A percentile compares a stretch with the other conserved stretches of the same genome.
These are phyloP conservation scores for Mechanitis mazaeus DNA, from an alignment of 2,888 invertebrate genomes.

Conservation along the genomic window DNA sequence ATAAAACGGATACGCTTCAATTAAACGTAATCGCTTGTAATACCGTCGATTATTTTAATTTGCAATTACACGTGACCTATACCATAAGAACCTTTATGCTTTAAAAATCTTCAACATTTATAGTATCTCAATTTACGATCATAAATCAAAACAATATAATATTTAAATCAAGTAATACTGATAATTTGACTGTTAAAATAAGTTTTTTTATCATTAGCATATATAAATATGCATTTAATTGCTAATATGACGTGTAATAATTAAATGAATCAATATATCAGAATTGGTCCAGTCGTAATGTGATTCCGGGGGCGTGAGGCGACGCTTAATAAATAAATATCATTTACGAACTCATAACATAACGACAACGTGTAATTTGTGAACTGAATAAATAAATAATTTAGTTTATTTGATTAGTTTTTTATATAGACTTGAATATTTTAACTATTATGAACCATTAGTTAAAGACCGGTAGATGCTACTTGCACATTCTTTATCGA, in stretches of 20 bases:
- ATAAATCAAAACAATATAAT: not conserved
- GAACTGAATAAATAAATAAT: conserved; percentile 28
- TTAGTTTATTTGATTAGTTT: conserved; percentile 16
- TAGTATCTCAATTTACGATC: conserved; percentile 6
- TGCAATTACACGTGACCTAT: conserved; percentile 46
- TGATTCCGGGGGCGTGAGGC: conserved; percentile 28
- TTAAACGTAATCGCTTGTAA: conserved; percentile 26
- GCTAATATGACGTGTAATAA: conserved; percentile 8
- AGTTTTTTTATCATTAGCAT: conserved; percentile 5
- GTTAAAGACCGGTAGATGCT: not conserved
- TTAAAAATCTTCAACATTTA: conserved; percentile 20
- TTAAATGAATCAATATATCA: conserved; percentile 25
- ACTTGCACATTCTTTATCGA: no score
- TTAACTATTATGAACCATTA: not conserved
- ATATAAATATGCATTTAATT: conserved; percentile 5
- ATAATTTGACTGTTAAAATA: not conserved
- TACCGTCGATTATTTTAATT: conserved; percentile 39
- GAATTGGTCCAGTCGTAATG: conserved; percentile 24
- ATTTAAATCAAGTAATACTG: not conserved
- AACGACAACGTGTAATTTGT: conserved; percentile 32
- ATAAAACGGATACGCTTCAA: conserved; percentile 21
- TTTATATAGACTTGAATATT: conserved; percentile 10
- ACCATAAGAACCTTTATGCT: conserved; percentile 29
- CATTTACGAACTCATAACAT: conserved; percentile 23
- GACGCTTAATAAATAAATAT: conserved; percentile 28